These are phyloP conservation scores for Acleris sparsana DNA, from an alignment of 2,888 invertebrate species.

Conservation along the genomic window DNA sequence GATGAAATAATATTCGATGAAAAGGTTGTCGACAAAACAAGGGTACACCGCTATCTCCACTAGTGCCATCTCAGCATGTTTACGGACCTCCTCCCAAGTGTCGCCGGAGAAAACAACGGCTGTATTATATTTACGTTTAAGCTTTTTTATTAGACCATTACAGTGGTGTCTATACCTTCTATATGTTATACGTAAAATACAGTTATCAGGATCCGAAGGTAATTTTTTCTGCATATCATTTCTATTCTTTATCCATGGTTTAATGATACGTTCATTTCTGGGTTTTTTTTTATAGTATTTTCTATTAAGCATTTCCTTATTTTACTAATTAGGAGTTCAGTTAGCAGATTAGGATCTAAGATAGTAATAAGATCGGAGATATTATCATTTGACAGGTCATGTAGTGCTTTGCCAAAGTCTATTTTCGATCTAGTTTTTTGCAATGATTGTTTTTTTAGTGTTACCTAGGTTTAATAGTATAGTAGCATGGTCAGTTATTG, in stretches of 20 bases:
- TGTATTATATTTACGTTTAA: not conserved
- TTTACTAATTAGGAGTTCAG: not conserved
- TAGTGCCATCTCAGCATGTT: too few relatives aligned
- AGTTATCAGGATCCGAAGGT: not conserved
- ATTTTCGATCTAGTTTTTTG: not conserved
- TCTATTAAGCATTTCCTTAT: not conserved
- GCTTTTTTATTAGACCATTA: slow-evolving; percentile 2
- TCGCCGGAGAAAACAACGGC: too few relatives aligned
- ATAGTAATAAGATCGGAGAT: not conserved
- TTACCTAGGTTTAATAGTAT: too few relatives aligned
- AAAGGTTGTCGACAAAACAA: too few relatives aligned
- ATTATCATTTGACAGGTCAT: not conserved
- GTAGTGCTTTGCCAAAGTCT: not conserved
- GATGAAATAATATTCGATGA: too few relatives aligned
- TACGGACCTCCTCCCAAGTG: too few relatives aligned
- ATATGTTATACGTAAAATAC: not conserved
- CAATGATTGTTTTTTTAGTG: too few relatives aligned
- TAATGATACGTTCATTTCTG: not conserved
- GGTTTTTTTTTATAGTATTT: not conserved
- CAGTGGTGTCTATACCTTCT: slow-evolving; percentile 5
- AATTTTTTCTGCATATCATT: not conserved
- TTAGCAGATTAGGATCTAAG: not conserved
- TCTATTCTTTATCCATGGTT: slow-evolving; percentile 4
- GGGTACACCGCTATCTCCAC: too few relatives aligned
- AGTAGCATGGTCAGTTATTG: too few relatives aligned